Conservation (phyloP, 2,797 vertebrate species). For the Scolopax bukidnonensis region DNA sequence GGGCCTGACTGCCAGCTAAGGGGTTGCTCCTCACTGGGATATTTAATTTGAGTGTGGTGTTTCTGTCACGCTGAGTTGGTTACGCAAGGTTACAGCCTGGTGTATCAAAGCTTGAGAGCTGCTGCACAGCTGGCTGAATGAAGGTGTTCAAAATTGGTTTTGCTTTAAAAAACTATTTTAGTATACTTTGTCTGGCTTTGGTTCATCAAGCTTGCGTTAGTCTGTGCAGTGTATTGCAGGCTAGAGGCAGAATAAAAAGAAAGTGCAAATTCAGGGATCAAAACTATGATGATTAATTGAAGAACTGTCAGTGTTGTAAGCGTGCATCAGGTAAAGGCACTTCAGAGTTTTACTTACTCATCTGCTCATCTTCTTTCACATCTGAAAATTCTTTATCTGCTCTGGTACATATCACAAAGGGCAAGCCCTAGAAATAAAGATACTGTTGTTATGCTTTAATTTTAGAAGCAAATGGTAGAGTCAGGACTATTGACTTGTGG, state of each 20-base stretch:
- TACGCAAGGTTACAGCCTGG: background rate
- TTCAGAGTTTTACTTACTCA: background rate
- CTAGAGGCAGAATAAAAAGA: background rate
- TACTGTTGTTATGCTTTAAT: background rate
- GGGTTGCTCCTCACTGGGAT: background rate
- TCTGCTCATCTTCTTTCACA: background rate
- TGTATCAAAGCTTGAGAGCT: background rate
- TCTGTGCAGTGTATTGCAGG: background rate
- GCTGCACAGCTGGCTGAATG: background rate
- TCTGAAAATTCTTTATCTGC: background rate
- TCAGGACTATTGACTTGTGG: background rate
- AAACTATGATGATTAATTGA: background rate
- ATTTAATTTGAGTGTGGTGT: background rate
- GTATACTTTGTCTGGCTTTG: background rate
- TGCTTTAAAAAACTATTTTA: background rate
- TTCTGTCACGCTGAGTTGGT: background rate
- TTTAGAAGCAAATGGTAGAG: background rate
- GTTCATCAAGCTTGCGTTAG: background rate
- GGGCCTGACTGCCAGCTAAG: background rate
- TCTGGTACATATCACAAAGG: background rate
- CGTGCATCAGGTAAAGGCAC: background rate
- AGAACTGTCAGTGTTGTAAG: background rate
- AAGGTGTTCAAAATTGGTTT: background rate
- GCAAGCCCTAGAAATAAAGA: background rate
- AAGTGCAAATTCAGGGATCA: background rate